phyloP scores from a whole-genome alignment of 2,888 invertebrate genomes.

The Laothoe populi region DNA sequence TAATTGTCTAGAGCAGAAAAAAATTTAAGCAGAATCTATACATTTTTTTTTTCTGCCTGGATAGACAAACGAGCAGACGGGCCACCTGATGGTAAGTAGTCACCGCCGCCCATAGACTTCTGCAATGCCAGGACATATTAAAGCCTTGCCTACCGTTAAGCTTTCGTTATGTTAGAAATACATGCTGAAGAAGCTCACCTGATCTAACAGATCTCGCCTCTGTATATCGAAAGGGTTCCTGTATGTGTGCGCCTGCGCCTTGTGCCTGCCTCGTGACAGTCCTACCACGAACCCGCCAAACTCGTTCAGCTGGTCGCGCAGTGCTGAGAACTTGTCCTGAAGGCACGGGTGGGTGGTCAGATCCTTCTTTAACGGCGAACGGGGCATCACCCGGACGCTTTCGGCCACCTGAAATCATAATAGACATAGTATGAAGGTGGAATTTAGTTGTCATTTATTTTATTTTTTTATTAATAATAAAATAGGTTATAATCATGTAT shows the following conservation, averaged over 20 bases:
- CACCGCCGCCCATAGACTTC: no score
- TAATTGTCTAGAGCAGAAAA: no score
- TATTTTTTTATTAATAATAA: no score
- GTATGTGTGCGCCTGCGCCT: conserved; percentile 87
- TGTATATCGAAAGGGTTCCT: conserved; percentile 98
- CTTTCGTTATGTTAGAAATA: not conserved
- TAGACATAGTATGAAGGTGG: not conserved
- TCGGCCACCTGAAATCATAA: conserved; percentile 85
- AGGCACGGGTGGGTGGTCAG: conserved; percentile 92
- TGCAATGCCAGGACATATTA: no score
- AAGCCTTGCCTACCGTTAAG: no score
- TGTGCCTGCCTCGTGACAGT: conserved; percentile 82
- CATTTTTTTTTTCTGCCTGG: no score
- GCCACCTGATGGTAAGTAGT: no score
- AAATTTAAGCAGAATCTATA: no score
- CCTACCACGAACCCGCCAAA: conserved; percentile 93
- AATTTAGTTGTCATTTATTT: no score
- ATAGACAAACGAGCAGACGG: no score
- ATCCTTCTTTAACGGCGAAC: conserved; percentile 90
- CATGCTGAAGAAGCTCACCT: conserved; percentile 72
- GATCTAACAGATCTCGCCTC: conserved; percentile 93
- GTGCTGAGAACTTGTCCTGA: conserved; percentile 91
- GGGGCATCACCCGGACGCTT: conserved; percentile 90
- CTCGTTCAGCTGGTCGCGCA: conserved; percentile 94
- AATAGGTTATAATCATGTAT: no score